Conservation (phyloP, 23 tunicate genomes). For the Clavelina lepadiformis region DNA sequence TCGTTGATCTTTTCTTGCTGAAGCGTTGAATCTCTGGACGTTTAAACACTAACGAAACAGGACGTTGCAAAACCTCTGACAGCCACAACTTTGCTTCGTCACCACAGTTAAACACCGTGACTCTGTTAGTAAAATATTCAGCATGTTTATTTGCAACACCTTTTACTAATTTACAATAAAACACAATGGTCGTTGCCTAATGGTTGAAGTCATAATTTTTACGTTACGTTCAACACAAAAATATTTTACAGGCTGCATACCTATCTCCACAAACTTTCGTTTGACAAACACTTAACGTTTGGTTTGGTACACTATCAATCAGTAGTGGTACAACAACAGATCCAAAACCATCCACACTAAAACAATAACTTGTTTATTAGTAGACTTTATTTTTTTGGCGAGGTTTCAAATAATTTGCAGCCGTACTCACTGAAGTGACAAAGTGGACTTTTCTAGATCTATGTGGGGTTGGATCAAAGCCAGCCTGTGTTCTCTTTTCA, state of each 20-base stretch:
- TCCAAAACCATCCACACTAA: slow-evolving; percentile 24
- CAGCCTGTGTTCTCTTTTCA: slow-evolving; percentile 36
- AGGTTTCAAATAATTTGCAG: not conserved
- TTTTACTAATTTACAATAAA: too few species aligned
- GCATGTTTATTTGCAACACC: not conserved
- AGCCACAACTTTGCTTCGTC: slow-evolving; percentile 45
- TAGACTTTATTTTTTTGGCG: not conserved
- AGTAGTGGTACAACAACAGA: slow-evolving; percentile 22
- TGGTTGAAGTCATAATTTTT: too few species aligned
- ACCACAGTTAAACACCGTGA: slow-evolving; percentile 55
- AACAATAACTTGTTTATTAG: not conserved
- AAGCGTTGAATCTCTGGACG: slow-evolving; percentile 17
- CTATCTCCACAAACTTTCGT: slow-evolving; percentile 68
- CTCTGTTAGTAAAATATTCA: not conserved
- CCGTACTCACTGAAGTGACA: slow-evolving; percentile 19
- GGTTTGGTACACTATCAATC: not conserved
- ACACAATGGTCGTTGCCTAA: too few species aligned
- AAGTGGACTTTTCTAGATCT: slow-evolving; percentile 5
- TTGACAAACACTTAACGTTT: not conserved
- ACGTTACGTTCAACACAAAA: too few species aligned
- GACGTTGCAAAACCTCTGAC: slow-evolving; percentile 26
- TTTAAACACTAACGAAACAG: slow-evolving; percentile 30
- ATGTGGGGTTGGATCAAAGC: slow-evolving; percentile 38
- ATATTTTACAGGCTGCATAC: too few species aligned
- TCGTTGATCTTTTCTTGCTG: not conserved